Evolutionary conservation across 2,888 invertebrate species (phyloP), one percentile per base, ranked within the genome.

Genomic region (Polymixis flavicincta): DNA sequence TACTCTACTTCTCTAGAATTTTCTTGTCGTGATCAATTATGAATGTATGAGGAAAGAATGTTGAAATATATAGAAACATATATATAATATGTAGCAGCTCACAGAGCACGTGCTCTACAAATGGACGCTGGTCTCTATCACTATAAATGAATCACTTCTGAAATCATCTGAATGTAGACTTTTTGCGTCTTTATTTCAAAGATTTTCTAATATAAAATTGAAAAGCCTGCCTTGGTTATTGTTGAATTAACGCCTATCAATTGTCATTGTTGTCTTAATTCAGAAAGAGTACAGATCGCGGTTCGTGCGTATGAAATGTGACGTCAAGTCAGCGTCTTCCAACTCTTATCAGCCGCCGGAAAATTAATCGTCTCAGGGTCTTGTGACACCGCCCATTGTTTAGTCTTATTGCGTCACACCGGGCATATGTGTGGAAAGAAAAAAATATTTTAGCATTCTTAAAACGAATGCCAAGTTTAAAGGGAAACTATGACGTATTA

Each of bases 311-410:
- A 67, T 25, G 25, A n/a, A 63, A 54, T 45, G 8, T 77, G 78
- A 81, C 81, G 78, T 80, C 76, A 72, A 37, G 45, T 59, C 28
- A 22, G 50, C 48, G 55, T 64, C 37, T 55, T 50, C 32, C 14
- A 22, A 42, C 14, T 76, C 50, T 64, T 81, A 81, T 81, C 82
- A 64, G 67, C 13, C 66, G 54, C 61, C n/a, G 78, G 67, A 78
- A 81, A 82, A 74, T 78, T 59, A 52, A 78, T 67, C 32, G 59
- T 74, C 54, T 70, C 72, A 69, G 60, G 42, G 82, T 82, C 78
- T 81, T 64, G 67, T 81, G 82, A 81, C 74, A 81, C 50, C n/a
- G n/a, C 32, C 59, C 59, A 67, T 78, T 52, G 80, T 42, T 69
- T 45, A 71, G 28, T 42, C 3, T 45, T 25, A 28, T 54, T 70